Evolutionary conservation across 2,797 vertebrate genomes (phyloP), one percentile per base, ranked within the genome.

Genomic region (Aldrovandia affinis): DNA sequence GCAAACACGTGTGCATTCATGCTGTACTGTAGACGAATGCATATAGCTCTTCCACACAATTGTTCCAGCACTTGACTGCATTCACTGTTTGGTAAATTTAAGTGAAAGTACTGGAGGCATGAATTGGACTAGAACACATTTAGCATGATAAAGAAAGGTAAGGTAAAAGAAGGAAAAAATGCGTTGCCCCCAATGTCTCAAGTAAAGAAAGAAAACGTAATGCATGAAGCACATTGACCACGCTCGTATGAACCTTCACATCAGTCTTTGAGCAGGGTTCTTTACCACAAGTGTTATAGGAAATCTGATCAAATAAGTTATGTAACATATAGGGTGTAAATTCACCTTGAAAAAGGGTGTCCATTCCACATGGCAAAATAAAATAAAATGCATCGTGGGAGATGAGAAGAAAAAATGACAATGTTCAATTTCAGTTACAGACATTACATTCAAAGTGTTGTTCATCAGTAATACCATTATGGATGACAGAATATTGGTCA

Each of bases 1-100:
- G 63, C 59, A 55, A 36, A 70, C 28, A 80, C 22, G 68, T 30
- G n/a, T 68, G 54, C 47, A 70, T 28, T 52, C 59, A 44, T 15
- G 52, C 61, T 1, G 39, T 30, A 39, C 42, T 52, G 77, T 50
- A 3, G 12, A 52, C 50, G 81, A 33, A 22, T 36, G 47, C 15
- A 39, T 22, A 1, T 12, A 7, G 22, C 12, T 47, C 14, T 33
- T 30, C 50, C 20, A 54, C 79, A 39, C 1, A 50, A 9, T 47
- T 77, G 68, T 88, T 90, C 89, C 90, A 92, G 87, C 89, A 84
- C 65, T 8, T 39, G 89, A 86, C 84, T 78, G 81, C 81, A 87
- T 80, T 84, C 55, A 44, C 3, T 42, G 4, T 36, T 52, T 59
- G 0, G 57, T 55, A 42, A 80, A 36, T 25, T 83, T 75, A 68